phyloP scores from a whole-genome alignment of 2,888 invertebrate genomes.

The Rhorus exstirpatorius region DNA sequence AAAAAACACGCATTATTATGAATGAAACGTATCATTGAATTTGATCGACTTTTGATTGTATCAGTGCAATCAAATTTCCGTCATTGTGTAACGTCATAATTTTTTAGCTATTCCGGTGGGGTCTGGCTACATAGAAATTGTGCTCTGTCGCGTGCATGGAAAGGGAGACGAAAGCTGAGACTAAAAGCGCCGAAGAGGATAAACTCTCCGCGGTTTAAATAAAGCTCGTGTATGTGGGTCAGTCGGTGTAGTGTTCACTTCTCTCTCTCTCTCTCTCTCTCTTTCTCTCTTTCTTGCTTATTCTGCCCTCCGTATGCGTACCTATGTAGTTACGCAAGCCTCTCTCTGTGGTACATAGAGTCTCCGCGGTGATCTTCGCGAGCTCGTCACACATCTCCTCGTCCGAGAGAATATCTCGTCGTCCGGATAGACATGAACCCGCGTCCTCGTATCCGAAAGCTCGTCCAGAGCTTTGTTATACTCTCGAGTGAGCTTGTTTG shows the following conservation, averaged over 20 bases:
- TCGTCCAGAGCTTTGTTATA: slow-evolving; percentile 72
- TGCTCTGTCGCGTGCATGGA: slow-evolving; percentile 67
- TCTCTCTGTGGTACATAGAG: slow-evolving; percentile 41
- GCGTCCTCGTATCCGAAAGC: slow-evolving; percentile 52
- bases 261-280: slow-evolving; percentile 53
- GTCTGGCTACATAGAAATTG: slow-evolving; percentile 40
- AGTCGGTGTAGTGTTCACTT: slow-evolving; percentile 81
- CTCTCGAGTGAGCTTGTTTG: slow-evolving; percentile 43
- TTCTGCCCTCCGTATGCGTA: slow-evolving; percentile 26
- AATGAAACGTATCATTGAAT: too few relatives aligned
- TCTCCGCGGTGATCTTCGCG: slow-evolving; percentile 65
- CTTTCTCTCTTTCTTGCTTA: slow-evolving; percentile 26
- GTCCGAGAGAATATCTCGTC: slow-evolving; percentile 54
- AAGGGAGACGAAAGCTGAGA: slow-evolving; percentile 78
- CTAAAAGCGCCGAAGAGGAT: slow-evolving; percentile 83
- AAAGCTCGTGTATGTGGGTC: slow-evolving; percentile 86
- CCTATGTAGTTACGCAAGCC: slow-evolving; percentile 65
- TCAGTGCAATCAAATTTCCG: too few relatives aligned
- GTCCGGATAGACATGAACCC: slow-evolving; percentile 47
- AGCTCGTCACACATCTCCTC: slow-evolving; percentile 32
- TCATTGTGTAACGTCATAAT: slow-evolving; percentile 17
- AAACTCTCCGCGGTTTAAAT: slow-evolving; percentile 84
- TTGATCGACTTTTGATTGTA: too few relatives aligned
- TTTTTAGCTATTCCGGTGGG: slow-evolving; percentile 5
- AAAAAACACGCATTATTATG: too few relatives aligned